Evolutionary conservation across 2,888 invertebrate genomes (phyloP).

Genomic region (Crematogaster levior): DNA sequence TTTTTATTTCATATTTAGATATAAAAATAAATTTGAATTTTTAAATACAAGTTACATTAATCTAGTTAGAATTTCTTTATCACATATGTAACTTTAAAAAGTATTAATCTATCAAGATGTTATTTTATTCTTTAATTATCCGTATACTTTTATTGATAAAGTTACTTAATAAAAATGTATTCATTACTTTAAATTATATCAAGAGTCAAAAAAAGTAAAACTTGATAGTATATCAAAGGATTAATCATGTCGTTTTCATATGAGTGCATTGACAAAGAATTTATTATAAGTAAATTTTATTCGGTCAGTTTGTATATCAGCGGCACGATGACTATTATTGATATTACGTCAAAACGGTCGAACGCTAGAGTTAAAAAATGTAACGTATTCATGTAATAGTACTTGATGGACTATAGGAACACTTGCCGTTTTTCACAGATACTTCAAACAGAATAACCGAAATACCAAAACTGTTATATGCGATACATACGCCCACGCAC

Average conservation of each 20-base stretch:
- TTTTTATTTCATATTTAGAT: not conserved
- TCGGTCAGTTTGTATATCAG: constrained; percentile 56
- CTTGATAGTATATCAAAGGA: not conserved
- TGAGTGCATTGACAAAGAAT: constrained; percentile 44
- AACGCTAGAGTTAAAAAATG: constrained; percentile 77
- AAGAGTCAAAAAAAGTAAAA: constrained; percentile 46
- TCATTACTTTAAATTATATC: constrained; percentile 7
- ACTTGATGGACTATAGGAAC: constrained; percentile 55
- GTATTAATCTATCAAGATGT: not conserved
- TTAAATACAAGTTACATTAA: not conserved
- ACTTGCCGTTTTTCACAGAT: constrained; percentile 64
- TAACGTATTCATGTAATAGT: constrained; percentile 68
- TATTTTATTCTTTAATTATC: not conserved
- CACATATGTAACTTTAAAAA: not conserved
- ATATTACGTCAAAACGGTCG: constrained; percentile 70
- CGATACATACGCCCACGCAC: not conserved
- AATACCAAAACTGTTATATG: constrained; percentile 27
- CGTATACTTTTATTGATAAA: not conserved
- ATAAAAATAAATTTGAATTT: not conserved
- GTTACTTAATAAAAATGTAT: not conserved
- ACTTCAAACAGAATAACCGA: constrained; percentile 15
- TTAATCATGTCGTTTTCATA: constrained; percentile 68
- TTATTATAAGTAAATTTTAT: constrained; percentile 67
- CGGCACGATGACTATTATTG: constrained; percentile 68
- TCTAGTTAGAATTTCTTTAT: not conserved